phyloP scores from a whole-genome alignment of 2,888 invertebrate species.

The Synanthedon vespiformis region DNA sequence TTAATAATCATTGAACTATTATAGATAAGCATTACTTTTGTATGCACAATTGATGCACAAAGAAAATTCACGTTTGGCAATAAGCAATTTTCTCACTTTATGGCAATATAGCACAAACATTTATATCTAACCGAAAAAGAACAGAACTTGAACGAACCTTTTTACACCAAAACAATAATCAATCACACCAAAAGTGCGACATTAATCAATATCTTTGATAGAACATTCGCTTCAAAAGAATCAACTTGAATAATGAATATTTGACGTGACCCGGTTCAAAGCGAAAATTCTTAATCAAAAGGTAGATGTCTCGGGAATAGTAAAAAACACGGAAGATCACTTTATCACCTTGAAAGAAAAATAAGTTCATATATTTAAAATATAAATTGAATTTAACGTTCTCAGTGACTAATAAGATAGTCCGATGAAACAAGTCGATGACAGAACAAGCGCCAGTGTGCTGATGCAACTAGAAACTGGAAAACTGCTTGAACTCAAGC shows the following conservation, averaged over 20 bases:
- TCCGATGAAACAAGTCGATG: constrained; percentile 9
- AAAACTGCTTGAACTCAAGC: constrained; percentile 17
- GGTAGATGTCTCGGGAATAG: background rate
- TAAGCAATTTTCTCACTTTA: no score
- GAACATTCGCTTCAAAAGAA: background rate
- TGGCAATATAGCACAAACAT: no score
- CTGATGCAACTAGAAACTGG: constrained; percentile 12
- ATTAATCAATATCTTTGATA: background rate
- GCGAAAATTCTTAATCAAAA: background rate
- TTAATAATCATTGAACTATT: no score
- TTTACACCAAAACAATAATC: no score
- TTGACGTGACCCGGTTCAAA: background rate
- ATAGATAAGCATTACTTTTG: no score
- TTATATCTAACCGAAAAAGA: no score
- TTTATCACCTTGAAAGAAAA: background rate
- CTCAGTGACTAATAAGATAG: background rate
- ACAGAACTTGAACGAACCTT: no score
- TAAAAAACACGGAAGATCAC: background rate
- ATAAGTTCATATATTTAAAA: background rate
- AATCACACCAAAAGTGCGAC: background rate
- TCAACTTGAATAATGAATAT: background rate
- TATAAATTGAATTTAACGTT: background rate
- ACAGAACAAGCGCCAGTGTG: constrained; percentile 15
- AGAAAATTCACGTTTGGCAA: no score
- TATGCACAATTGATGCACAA: no score